Conservation (phyloP, 2,888 invertebrate species). For the Galeruca laticollis region DNA sequence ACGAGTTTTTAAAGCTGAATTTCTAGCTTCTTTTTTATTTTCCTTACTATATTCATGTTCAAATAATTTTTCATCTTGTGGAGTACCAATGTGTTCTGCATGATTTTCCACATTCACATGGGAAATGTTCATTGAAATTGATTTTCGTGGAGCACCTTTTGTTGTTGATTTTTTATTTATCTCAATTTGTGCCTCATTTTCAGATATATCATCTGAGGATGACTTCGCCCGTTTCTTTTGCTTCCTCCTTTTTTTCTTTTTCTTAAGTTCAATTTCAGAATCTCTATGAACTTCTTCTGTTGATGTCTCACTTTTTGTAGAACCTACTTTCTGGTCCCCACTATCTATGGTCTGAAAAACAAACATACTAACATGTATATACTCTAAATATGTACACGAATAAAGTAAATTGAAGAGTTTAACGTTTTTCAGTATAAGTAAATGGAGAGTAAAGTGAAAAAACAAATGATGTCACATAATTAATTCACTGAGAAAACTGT, state of each 20-base stretch:
- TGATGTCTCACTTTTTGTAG: not conserved
- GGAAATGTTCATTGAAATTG: not conserved
- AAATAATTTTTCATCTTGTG: not conserved
- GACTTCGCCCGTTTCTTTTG: not conserved
- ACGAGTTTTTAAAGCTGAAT: not conserved
- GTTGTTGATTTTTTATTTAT: not conserved
- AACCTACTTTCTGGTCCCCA: not conserved
- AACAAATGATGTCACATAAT: too few species aligned
- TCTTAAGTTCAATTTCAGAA: constrained; percentile 13
- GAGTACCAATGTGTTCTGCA: not conserved
- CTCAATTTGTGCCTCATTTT: not conserved
- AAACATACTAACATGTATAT: not conserved
- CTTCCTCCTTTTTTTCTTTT: constrained; percentile 12
- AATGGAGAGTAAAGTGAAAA: too few species aligned
- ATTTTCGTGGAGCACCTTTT: not conserved
- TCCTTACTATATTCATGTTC: not conserved
- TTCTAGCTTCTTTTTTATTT: not conserved
- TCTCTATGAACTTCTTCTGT: constrained; percentile 8
- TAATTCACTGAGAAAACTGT: too few species aligned
- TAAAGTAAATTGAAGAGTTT: too few species aligned
- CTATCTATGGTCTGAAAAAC: not conserved
- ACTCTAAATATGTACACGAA: too few species aligned
- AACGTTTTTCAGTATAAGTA: too few species aligned
- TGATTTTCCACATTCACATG: too few species aligned
- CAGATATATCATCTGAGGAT: not conserved